Percentiles rank a stretch among this genome's conserved stretches.
phyloP scores from a whole-genome alignment of 2,113 vertebrate genomes.

The Centropus unirufus region DNA sequence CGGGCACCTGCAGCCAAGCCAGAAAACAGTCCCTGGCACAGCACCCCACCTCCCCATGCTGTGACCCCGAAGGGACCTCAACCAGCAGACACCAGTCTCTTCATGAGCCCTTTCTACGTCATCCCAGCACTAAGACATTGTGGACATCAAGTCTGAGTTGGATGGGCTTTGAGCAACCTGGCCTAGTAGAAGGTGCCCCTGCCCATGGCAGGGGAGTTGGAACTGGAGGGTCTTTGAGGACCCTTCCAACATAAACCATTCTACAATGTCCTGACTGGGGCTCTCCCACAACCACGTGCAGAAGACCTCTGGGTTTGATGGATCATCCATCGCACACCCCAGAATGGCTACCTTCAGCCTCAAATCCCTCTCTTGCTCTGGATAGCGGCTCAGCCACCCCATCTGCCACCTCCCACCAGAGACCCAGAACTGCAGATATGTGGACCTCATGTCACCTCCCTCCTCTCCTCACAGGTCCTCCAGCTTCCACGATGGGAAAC shows the following conservation, averaged over 20 bases:
- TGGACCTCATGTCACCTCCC: not conserved
- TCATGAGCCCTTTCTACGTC: not conserved
- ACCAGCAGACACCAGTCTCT: not conserved
- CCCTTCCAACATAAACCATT: no score
- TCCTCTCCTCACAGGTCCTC: not conserved
- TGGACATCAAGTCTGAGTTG: no score
- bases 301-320: not conserved
- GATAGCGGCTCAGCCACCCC: not conserved
- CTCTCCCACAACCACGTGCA: not conserved
- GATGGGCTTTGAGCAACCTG: no score
- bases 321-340: not conserved
- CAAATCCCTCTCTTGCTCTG: not conserved
- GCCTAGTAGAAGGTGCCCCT: no score
- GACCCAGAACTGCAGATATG: fast-evolving
- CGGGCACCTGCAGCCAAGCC: not conserved
- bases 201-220: no score
- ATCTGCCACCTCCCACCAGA: not conserved
- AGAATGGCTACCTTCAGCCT: not conserved
- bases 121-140: not conserved
- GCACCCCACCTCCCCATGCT: not conserved
- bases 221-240: no score
- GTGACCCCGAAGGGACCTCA: fast-evolving
- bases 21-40: not conserved
- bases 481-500: not conserved
- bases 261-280: not conserved